These are phyloP conservation scores for Parnassius smintheus DNA, from an alignment of 2,888 invertebrate species.

Conservation along the genomic window DNA sequence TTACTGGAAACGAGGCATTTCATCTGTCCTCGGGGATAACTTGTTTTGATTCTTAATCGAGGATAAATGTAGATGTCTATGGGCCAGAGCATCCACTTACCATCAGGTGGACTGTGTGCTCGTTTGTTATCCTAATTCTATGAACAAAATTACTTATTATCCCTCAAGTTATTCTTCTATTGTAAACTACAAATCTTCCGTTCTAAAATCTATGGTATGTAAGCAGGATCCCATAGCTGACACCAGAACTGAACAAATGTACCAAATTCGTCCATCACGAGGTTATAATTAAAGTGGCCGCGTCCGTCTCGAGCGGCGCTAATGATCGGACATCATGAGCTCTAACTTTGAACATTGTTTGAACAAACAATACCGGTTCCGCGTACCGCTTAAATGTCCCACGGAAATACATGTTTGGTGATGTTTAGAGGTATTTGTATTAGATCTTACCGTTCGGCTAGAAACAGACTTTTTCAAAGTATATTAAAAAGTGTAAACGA, in stretches of 20 bases:
- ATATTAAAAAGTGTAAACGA: too few relatives aligned
- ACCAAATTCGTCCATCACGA: slow-evolving; percentile 63
- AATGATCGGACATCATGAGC: slow-evolving; percentile 54
- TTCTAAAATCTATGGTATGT: neutral
- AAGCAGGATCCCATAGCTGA: slow-evolving; percentile 2
- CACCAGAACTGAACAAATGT: slow-evolving; percentile 36
- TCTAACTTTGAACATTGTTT: slow-evolving; percentile 42
- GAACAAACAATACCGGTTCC: slow-evolving; percentile 43
- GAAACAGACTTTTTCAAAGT: neutral
- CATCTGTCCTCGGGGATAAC: too few relatives aligned
- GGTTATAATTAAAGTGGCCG: slow-evolving; percentile 55
- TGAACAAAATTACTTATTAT: too few relatives aligned
- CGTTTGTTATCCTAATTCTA: too few relatives aligned
- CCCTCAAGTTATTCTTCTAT: too few relatives aligned
- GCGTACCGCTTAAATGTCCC: slow-evolving; percentile 52
- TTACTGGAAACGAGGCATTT: too few relatives aligned
- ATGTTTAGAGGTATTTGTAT: slow-evolving; percentile 45
- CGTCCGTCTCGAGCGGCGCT: slow-evolving; percentile 42
- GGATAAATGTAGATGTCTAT: too few relatives aligned
- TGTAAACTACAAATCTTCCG: neutral
- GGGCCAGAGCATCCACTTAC: too few relatives aligned
- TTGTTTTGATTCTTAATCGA: too few relatives aligned
- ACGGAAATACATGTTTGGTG: slow-evolving; percentile 58
- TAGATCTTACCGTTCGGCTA: slow-evolving; percentile 7
- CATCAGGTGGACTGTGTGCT: too few relatives aligned